phyloP scores from a whole-genome alignment of 2,888 invertebrate genomes.

The Tenthredo livida region DNA sequence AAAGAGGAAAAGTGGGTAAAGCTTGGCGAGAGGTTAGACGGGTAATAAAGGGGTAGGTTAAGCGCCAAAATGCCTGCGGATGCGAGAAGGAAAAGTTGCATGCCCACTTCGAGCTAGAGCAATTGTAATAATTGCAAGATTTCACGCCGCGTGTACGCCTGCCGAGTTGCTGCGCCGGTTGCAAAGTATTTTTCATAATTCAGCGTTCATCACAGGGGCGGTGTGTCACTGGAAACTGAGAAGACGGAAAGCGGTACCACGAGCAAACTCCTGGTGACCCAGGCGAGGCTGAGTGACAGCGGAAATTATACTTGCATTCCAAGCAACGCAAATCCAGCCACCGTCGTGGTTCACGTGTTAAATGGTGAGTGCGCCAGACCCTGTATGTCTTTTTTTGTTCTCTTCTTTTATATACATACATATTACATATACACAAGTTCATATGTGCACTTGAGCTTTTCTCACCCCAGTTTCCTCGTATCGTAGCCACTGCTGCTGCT shows the following conservation, averaged over 20 bases:
- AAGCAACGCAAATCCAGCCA: slow-evolving; percentile 80
- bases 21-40: slow-evolving; percentile 16
- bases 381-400: background rate
- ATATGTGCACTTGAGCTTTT: background rate
- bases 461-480: background rate
- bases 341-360: slow-evolving; percentile 77
- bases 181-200: slow-evolving; percentile 75
- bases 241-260: slow-evolving; percentile 91
- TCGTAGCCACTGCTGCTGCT: background rate
- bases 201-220: slow-evolving; percentile 85
- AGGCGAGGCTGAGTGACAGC: slow-evolving; percentile 90
- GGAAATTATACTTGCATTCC: slow-evolving; percentile 96
- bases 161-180: slow-evolving; percentile 27
- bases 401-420: background rate
- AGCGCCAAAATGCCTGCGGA: slow-evolving; percentile 30
- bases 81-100: slow-evolving; percentile 9
- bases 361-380: slow-evolving; percentile 71
- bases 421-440: background rate
- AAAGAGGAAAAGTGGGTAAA: slow-evolving; percentile 8
- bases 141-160: slow-evolving; percentile 28
- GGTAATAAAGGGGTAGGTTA: slow-evolving; percentile 20
- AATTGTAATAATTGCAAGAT: slow-evolving; percentile 34
- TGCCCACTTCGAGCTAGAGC: slow-evolving; percentile 8
- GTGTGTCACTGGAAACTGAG: slow-evolving; percentile 92
- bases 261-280: slow-evolving; percentile 89